Conservation (phyloP, 2,888 invertebrate species). For the Tipula helvola region DNA sequence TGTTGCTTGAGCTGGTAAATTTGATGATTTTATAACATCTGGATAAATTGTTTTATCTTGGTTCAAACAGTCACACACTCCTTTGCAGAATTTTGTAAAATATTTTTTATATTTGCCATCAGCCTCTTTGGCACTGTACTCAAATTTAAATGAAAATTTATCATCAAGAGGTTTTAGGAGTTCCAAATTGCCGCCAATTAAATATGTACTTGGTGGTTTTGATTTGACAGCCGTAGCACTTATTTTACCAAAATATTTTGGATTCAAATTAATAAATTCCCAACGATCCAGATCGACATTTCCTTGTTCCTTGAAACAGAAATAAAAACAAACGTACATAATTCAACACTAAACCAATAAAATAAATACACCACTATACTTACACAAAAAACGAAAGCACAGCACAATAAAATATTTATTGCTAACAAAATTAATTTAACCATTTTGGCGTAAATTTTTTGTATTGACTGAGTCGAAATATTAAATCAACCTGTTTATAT, state of each 20-base stretch:
- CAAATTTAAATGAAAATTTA: background rate
- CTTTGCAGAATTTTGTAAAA: background rate
- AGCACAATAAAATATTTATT: background rate
- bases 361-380: background rate
- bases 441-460: background rate
- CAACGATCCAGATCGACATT: background rate
- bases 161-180: background rate
- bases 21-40: background rate
- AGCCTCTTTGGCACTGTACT: background rate
- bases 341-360: no score
- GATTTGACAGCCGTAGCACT: background rate
- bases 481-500: background rate
- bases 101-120: background rate
- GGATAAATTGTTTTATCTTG: background rate
- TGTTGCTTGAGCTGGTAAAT: background rate
- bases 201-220: background rate
- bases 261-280: background rate
- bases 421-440: background rate
- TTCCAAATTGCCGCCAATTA: background rate
- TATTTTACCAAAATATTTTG: background rate
- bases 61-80: background rate
- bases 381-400: background rate
- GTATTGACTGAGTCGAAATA: background rate
- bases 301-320: background rate
- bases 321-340: background rate